Evolutionary conservation across 2,797 vertebrate species (phyloP).

Genomic region (Pipistrellus kuhlii): DNA sequence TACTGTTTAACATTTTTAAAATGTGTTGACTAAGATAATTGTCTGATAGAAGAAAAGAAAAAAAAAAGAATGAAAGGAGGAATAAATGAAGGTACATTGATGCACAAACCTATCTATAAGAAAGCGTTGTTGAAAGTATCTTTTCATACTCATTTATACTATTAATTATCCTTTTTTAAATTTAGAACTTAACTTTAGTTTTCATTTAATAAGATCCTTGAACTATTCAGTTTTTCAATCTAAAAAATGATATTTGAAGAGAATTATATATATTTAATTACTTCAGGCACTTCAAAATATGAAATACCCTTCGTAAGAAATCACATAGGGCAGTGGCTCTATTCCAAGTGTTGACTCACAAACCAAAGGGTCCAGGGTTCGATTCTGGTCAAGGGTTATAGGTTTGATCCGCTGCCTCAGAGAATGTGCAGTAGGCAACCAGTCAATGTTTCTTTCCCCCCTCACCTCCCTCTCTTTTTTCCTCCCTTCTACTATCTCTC

Average conservation of each 20-base stretch:
- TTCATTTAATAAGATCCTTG: neutral
- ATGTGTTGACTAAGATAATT: neutral
- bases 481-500: no score
- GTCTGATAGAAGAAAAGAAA: neutral
- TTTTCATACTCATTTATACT: neutral
- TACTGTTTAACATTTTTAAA: neutral
- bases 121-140: neutral
- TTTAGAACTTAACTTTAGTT: neutral
- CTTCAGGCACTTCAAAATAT: slow-evolving; percentile 43
- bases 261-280: slow-evolving; percentile 4
- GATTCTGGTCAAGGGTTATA: no score
- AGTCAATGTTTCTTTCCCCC: no score
- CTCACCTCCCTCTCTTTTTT: no score
- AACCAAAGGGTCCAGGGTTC: neutral
- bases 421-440: no score
- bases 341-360: neutral
- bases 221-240: neutral
- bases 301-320: slow-evolving; percentile 35
- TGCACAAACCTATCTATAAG: no score
- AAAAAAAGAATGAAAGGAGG: neutral
- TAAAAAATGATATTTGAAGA: slow-evolving; percentile 44
- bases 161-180: neutral
- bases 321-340: neutral
- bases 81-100: neutral
- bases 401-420: no score